Evolutionary conservation across 2,113 vertebrate species (phyloP).

Genomic region (Leuciscus idus): DNA sequence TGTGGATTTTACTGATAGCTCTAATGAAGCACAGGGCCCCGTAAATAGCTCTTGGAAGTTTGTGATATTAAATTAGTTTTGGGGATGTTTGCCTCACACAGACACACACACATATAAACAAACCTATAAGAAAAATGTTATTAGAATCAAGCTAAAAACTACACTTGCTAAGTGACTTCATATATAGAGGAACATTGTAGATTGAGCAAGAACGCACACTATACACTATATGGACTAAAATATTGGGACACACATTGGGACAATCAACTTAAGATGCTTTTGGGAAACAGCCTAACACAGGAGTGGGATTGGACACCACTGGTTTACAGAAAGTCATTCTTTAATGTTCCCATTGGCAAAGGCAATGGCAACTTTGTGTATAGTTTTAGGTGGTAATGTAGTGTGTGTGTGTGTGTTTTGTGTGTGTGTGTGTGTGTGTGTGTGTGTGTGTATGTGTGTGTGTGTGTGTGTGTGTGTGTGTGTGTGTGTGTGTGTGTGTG

Average conservation of each 20-base stretch:
- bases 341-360: background rate
- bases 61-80: slow-evolving; percentile 31
- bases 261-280: too few species aligned
- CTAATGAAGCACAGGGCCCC: slow-evolving; percentile 18
- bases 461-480: background rate
- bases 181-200: too few species aligned
- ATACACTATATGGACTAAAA: too few species aligned
- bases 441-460: background rate
- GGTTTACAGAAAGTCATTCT: background rate
- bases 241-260: too few species aligned
- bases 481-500: too few species aligned
- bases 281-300: too few species aligned
- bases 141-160: background rate
- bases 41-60: slow-evolving; percentile 24
- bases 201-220: too few species aligned
- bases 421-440: background rate
- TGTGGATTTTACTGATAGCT: slow-evolving; percentile 39
- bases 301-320: too few species aligned
- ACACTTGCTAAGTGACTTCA: too few species aligned
- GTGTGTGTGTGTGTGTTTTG: slow-evolving; percentile 41
- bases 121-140: background rate
- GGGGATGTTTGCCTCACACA: slow-evolving; percentile 1
- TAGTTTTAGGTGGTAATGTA: background rate
- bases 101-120: background rate
- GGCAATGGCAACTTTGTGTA: background rate